Base-by-base conservation (phyloP, 2,113 vertebrate genomes). In the Athene noctua region DNA sequence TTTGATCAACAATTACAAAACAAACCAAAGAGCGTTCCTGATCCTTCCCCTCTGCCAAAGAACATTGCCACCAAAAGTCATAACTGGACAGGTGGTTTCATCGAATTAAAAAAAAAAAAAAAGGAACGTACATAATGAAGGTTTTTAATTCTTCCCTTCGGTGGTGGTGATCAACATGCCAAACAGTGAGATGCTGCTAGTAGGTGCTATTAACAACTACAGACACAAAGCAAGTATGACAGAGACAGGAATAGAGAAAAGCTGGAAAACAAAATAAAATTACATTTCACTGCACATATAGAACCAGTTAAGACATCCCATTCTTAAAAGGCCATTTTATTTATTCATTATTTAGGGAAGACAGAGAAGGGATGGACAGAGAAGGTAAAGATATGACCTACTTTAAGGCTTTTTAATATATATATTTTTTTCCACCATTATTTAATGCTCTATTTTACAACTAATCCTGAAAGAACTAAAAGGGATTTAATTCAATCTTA, bases 51-150 rank as follows among this genome's bases (percentile, higher is more conserved):
- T n/a, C 61, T 21, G 77, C 26, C 6, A 5, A 4, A 54, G 44
- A 10, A 15, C 27, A 10, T 8, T 19, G 52, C 15, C 77, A 32
- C 52, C 81, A 18, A 3, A 6, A 22, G 61, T 1, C 74, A 10
- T 4, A 30, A 14, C 65, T 5, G 59, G n/a, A 10, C 36, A 61
- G 25, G 55, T 42, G 44, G 13, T 18, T 47, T 5, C 4, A 22
- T 12, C 44, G 7, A 55, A 18, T 3, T 8, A 0, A 1, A n/a
- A n/a, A 13, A 5, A 17, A 38, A 0, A 1, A n/a, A n/a, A 13
- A 5, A 17, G 6, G 2, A 13, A 8, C 44, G 25, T 1, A 2
- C 27, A 10, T 5, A 15, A 7, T 0, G 7, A 23, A 2, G 0
- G 42, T 0, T 2, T 38, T 2, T 7, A n/a, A 21, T 47, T 18